Percentiles rank a stretch among this genome's conserved stretches.
Conservation (phyloP, 2,113 vertebrate species). For the Lichenostomus cassidix region DNA sequence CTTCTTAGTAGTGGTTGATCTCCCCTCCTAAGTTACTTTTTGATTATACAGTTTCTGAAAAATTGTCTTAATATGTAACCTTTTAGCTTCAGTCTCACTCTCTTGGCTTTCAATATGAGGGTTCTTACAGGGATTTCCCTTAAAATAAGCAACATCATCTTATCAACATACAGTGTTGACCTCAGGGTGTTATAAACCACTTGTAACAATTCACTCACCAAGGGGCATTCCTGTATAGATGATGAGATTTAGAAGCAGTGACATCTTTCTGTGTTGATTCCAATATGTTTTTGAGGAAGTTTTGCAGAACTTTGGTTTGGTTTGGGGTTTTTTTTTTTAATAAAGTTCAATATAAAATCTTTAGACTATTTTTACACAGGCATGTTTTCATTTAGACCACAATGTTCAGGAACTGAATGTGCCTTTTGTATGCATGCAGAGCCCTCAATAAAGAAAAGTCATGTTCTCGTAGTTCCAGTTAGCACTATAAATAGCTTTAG, state of each 20-base stretch:
- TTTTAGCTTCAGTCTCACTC: background rate
- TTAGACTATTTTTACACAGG: background rate
- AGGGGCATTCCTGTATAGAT: background rate
- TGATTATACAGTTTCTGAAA: background rate
- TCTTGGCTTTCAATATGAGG: background rate
- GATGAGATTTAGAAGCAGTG: background rate
- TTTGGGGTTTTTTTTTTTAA: background rate
- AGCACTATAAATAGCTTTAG: slow-evolving; percentile 27
- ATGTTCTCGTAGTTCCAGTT: background rate
- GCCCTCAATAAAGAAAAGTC: background rate
- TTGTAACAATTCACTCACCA: background rate
- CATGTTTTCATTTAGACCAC: slow-evolving; percentile 59
- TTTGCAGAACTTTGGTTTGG: background rate
- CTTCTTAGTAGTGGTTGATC: background rate
- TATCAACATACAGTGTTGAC: background rate
- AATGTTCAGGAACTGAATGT: slow-evolving; percentile 25
- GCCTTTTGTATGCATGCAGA: background rate
- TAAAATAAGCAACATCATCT: background rate
- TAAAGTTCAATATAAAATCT: background rate
- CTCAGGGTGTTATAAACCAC: background rate
- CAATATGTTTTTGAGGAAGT: background rate
- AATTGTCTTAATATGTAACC: background rate
- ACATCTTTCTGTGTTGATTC: background rate
- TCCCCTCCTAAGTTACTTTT: background rate
- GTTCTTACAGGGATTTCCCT: background rate